Conservation (phyloP, 2,113 vertebrate species). For the Psittacula cyanocephala region DNA sequence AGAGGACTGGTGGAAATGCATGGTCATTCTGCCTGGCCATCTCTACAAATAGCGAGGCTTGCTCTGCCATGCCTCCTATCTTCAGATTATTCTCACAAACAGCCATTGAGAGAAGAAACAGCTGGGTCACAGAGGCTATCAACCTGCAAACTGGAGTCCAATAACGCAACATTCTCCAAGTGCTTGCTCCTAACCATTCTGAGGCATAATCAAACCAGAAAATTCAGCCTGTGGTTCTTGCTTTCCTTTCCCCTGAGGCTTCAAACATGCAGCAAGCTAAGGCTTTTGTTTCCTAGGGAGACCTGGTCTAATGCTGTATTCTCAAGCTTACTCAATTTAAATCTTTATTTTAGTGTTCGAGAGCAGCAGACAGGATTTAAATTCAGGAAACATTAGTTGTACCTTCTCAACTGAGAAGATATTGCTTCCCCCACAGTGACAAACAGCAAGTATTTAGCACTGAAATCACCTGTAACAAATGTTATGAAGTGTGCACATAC, state of each 20-base stretch:
- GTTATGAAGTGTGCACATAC: background rate
- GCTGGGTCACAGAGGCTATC: background rate
- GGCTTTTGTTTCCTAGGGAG: background rate
- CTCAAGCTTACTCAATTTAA: background rate
- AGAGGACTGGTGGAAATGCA: background rate
- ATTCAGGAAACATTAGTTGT: background rate
- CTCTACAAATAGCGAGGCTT: background rate
- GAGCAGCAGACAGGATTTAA: background rate
- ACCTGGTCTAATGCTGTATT: background rate
- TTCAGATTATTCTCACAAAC: background rate
- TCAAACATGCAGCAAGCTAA: background rate
- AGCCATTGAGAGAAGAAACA: background rate
- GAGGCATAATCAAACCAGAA: background rate
- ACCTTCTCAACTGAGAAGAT: background rate
- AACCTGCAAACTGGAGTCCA: background rate
- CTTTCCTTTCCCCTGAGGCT: background rate
- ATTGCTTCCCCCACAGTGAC: background rate
- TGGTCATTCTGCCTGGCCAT: background rate
- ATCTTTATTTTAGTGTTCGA: background rate
- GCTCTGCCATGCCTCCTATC: background rate
- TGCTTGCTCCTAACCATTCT: background rate
- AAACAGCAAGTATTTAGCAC: constrained; percentile 12
- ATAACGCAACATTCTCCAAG: background rate
- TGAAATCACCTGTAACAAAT: background rate
- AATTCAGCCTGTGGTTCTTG: background rate